Percentiles rank a stretch among this genome's conserved stretches.
These are phyloP conservation scores for Ischnura elegans DNA, from an alignment of 2,888 invertebrate genomes.

Conservation along the genomic window DNA sequence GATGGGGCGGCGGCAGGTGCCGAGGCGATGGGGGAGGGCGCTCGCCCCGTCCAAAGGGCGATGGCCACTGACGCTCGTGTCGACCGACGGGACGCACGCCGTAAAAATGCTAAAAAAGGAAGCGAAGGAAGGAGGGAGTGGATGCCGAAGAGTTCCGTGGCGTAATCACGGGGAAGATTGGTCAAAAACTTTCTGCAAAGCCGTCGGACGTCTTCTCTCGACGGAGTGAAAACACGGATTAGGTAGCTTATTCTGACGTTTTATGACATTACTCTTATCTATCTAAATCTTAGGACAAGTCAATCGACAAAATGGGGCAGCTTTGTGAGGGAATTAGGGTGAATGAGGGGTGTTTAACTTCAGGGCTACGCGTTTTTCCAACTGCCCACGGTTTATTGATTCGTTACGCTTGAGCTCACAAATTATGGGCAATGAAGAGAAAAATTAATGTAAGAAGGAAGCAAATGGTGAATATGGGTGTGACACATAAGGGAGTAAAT, in stretches of 20 bases:
- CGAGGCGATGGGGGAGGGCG: neutral
- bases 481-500: neutral
- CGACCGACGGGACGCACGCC: neutral
- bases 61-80: slow-evolving; percentile 26
- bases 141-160: neutral
- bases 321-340: neutral
- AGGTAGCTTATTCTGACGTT: neutral
- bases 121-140: neutral
- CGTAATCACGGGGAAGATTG: neutral
- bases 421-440: neutral
- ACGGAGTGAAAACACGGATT: neutral
- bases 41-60: neutral
- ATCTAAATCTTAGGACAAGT: neutral
- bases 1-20: neutral
- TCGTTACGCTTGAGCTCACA: neutral
- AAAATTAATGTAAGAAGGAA: too few relatives aligned
- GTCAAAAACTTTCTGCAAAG: slow-evolving; percentile 24
- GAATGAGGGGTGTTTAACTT: neutral
- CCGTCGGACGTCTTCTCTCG: neutral
- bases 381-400: neutral
- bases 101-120: slow-evolving; percentile 22
- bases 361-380: neutral
- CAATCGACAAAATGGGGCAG: neutral
- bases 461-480: neutral
- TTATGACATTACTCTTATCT: neutral